Conservation (phyloP, 2,888 invertebrate species). For the Pristionchus japonicus region DNA sequence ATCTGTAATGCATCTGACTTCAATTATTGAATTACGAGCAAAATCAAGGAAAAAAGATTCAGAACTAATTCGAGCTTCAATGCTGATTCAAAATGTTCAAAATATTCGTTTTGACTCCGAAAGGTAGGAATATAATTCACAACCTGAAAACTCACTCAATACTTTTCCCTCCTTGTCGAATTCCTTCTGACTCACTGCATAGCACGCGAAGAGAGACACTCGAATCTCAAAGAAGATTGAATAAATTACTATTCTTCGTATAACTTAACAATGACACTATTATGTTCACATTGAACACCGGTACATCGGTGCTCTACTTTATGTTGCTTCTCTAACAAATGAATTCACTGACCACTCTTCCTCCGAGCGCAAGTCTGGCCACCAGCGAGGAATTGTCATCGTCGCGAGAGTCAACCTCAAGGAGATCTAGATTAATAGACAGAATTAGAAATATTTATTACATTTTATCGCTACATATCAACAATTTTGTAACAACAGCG, state of each 20-base stretch:
- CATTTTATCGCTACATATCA: neutral
- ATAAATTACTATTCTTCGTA: neutral
- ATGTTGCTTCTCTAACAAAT: neutral
- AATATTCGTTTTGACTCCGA: no score
- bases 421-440: neutral
- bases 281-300: no score
- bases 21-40: no score
- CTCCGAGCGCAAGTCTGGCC: slow-evolving; percentile 72
- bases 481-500: neutral
- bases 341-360: slow-evolving; percentile 51
- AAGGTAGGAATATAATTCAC: no score
- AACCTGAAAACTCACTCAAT: slow-evolving; percentile 56
- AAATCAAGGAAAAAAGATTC: no score
- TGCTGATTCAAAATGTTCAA: no score
- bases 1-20: slow-evolving; percentile 59
- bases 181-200: slow-evolving; percentile 86
- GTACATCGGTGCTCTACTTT: no score
- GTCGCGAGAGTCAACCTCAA: slow-evolving; percentile 85
- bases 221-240: slow-evolving; percentile 6
- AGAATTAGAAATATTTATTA: neutral
- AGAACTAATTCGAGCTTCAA: no score
- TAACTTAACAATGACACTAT: neutral
- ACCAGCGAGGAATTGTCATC: slow-evolving; percentile 87
- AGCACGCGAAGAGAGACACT: slow-evolving; percentile 79
- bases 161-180: slow-evolving; percentile 78